Conservation (phyloP, 2,888 invertebrate species). For the Thereva nobilitata region DNA sequence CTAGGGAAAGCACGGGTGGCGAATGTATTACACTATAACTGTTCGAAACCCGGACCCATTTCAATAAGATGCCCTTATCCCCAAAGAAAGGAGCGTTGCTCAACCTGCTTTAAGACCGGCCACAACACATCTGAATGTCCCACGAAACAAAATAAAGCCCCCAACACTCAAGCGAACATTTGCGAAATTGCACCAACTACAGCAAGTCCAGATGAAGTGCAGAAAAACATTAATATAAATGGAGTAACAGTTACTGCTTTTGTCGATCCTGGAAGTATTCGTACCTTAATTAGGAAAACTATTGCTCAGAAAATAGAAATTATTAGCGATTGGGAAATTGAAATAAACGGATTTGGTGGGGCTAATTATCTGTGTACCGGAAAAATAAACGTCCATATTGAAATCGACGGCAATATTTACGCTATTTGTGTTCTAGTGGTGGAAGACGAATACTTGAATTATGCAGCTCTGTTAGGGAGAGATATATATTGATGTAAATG, state of each 20-base stretch:
- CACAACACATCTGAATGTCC: conserved; percentile 9
- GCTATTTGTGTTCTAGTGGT: no score
- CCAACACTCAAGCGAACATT: neutral
- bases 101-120: conserved; percentile 1
- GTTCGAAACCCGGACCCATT: conserved; percentile 21
- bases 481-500: conserved; percentile 13
- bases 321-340: neutral
- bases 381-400: conserved; percentile 2
- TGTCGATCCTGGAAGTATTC: conserved; percentile 19
- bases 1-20: no score
- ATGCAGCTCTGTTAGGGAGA: conserved; percentile 20
- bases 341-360: conserved; percentile 25
- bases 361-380: neutral
- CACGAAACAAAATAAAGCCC: neutral
- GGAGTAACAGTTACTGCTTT: neutral
- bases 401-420: neutral
- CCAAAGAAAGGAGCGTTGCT: conserved; percentile 17
- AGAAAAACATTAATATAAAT: conserved; percentile 13
- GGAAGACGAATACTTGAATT: no score
- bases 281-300: conserved; percentile 11
- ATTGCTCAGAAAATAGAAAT: conserved; percentile 4
- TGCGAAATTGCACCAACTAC: neutral
- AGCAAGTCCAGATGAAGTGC: neutral
- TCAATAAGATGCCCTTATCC: conserved; percentile 19
- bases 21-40: no score